These are phyloP conservation scores for Grammomys surdaster DNA, from an alignment of 2,113 vertebrate species.

Conservation along the genomic window DNA sequence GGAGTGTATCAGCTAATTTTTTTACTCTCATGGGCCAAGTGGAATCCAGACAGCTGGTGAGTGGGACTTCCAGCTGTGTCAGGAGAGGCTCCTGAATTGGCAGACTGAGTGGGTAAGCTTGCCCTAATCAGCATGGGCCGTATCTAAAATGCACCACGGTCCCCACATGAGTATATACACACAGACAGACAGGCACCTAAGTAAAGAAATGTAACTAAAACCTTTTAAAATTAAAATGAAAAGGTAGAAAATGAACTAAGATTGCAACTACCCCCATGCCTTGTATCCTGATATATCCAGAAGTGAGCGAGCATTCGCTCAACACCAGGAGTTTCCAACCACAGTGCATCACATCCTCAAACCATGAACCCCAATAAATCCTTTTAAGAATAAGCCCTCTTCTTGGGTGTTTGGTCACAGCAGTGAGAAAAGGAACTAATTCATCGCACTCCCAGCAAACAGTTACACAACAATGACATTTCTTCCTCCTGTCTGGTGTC, in stretches of 20 bases:
- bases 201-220: background rate
- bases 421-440: too few species aligned
- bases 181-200: background rate
- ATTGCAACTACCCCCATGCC: too few species aligned
- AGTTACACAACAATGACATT: accelerated
- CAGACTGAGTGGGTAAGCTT: background rate
- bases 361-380: background rate
- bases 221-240: too few species aligned
- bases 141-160: background rate
- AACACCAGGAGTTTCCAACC: background rate
- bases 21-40: too few species aligned
- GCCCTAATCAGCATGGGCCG: background rate
- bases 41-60: background rate
- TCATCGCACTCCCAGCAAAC: too few species aligned
- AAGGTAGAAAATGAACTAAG: too few species aligned
- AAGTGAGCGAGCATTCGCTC: too few species aligned
- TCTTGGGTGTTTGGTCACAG: background rate
- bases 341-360: background rate
- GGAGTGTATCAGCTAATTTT: too few species aligned
- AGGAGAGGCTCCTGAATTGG: background rate
- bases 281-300: background rate
- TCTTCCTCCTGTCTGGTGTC: background rate
- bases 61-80: background rate
- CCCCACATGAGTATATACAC: background rate
- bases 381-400: background rate